Conservation (phyloP, 2,113 vertebrate genomes). For the Tonatia bakeri region DNA sequence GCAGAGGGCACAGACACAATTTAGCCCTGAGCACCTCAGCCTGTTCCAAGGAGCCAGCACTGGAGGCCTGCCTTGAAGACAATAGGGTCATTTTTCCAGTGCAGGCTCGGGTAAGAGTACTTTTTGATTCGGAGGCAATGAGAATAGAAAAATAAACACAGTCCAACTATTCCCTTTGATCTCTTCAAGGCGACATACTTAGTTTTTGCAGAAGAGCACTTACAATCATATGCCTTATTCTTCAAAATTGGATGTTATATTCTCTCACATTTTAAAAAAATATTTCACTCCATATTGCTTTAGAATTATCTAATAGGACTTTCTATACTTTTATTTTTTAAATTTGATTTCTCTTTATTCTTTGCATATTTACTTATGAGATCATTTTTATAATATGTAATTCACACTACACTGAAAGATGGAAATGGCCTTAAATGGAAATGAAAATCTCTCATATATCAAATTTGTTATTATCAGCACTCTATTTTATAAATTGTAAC, state of each 20-base stretch:
- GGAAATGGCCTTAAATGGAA: background rate
- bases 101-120: background rate
- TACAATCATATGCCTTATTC: background rate
- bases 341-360: background rate
- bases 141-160: slow-evolving; percentile 13
- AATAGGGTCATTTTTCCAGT: background rate
- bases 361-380: slow-evolving; percentile 27
- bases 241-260: background rate
- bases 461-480: background rate
- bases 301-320: background rate
- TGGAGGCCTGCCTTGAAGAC: background rate
- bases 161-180: background rate
- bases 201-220: background rate
- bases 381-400: slow-evolving; percentile 24
- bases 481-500: background rate
- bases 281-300: background rate
- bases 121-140: background rate
- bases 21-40: background rate
- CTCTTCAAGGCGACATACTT: background rate
- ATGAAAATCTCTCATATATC: background rate
- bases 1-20: background rate
- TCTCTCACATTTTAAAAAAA: background rate
- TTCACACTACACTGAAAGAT: background rate
- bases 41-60: background rate
- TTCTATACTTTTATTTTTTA: background rate